Evolutionary conservation across 2,797 vertebrate genomes (phyloP).

Genomic region (Sebastes trivittatus): DNA sequence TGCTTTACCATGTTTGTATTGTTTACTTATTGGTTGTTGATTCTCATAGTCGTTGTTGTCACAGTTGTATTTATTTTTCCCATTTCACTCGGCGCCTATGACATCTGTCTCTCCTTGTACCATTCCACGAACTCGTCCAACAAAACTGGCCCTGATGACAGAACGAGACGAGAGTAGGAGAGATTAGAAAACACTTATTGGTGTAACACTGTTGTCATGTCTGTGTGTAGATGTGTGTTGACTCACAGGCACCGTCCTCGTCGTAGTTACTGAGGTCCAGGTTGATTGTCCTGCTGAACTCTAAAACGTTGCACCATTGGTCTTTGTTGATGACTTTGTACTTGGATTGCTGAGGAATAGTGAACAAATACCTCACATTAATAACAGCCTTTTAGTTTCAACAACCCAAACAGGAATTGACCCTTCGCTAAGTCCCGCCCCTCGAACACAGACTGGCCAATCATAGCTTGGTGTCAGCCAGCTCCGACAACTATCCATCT

Average conservation of each 20-base stretch:
- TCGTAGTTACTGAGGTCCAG: slow-evolving; percentile 99
- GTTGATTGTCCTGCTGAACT: slow-evolving; percentile 99
- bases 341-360: slow-evolving; percentile 92
- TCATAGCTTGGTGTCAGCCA: neutral
- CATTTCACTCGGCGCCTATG: slow-evolving; percentile 85
- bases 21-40: slow-evolving; percentile 78
- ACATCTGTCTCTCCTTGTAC: slow-evolving; percentile 99
- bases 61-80: slow-evolving; percentile 79
- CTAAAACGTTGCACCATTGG: slow-evolving; percentile 99
- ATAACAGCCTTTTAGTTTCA: neutral
- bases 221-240: neutral
- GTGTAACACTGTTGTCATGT: neutral
- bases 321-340: slow-evolving; percentile 99
- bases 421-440: neutral
- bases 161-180: slow-evolving; percentile 23
- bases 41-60: slow-evolving; percentile 88
- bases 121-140: slow-evolving; percentile 99
- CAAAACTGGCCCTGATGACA: slow-evolving; percentile 94
- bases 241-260: slow-evolving; percentile 98
- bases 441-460: neutral
- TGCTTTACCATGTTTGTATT: slow-evolving; percentile 68
- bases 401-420: neutral
- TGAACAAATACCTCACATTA: neutral
- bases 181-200: slow-evolving; percentile 9
- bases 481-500: neutral